Evolutionary conservation across 2,888 invertebrate species (phyloP).

Genomic region (Cerastis leucographa): DNA sequence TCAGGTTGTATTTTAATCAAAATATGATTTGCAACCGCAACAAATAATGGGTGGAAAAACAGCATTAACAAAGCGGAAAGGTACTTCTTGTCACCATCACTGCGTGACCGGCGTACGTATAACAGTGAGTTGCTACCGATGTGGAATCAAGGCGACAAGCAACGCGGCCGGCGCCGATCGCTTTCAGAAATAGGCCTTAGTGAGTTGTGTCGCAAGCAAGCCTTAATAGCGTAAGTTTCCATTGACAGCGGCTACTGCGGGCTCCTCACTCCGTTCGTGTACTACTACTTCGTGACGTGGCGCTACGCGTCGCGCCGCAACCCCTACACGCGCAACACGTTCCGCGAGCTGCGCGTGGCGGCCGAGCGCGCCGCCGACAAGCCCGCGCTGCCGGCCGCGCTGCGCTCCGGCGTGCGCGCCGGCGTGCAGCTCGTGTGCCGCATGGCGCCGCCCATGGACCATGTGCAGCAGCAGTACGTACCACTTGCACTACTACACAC

Average conservation of each 20-base stretch:
- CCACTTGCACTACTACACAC: background rate
- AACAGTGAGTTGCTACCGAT: background rate
- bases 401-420: slow-evolving; percentile 91
- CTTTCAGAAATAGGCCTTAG: background rate
- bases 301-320: slow-evolving; percentile 98
- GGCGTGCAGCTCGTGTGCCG: slow-evolving; percentile 93
- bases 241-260: slow-evolving; percentile 96
- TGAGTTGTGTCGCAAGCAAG: background rate
- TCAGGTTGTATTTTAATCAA: too few species aligned
- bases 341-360: slow-evolving; percentile 95
- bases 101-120: too few species aligned
- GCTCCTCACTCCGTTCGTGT: slow-evolving; percentile 97
- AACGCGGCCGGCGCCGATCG: background rate
- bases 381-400: slow-evolving; percentile 92
- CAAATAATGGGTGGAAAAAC: too few species aligned
- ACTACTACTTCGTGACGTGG: slow-evolving; percentile 98
- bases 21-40: too few species aligned
- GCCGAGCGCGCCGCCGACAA: slow-evolving; percentile 93
- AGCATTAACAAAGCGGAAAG: too few species aligned
- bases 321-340: slow-evolving; percentile 98
- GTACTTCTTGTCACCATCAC: too few species aligned
- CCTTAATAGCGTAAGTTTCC: background rate
- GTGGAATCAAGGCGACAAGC: too few species aligned
- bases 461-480: slow-evolving; percentile 74
- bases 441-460: slow-evolving; percentile 93